Evolutionary conservation across 2,113 vertebrate genomes (phyloP).

Genomic region (Burhinus bistriatus): DNA sequence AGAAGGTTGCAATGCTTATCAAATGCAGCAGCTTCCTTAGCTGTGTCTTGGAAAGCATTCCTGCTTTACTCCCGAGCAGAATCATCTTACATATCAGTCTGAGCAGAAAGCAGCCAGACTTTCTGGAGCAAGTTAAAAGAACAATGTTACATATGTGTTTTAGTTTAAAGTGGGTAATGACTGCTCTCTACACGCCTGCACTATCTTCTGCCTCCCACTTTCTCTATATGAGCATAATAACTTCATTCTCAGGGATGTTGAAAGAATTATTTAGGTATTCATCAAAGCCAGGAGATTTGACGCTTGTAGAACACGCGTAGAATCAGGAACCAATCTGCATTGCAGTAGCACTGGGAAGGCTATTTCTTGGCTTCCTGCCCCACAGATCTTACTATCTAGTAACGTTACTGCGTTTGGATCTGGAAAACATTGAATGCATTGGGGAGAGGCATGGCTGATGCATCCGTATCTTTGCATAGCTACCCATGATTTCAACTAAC

Average conservation of each 20-base stretch:
- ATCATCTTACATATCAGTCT: not conserved
- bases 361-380: not conserved
- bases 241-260: not conserved
- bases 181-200: not conserved
- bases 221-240: rapidly evolving
- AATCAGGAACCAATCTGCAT: not conserved
- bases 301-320: not conserved
- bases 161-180: not conserved
- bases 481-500: not conserved
- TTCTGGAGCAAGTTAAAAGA: not conserved
- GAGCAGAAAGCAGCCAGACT: not conserved
- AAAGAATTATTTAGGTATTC: not conserved
- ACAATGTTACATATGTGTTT: rapidly evolving
- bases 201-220: not conserved
- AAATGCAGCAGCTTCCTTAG: not conserved
- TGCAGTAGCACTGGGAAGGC: not conserved
- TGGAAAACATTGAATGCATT: rapidly evolving
- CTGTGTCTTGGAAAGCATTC: not conserved
- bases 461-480: not conserved
- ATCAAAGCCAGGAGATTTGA: not conserved
- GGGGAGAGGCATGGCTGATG: not conserved
- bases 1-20: not conserved
- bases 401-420: rapidly evolving
- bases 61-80: not conserved
- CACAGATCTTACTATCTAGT: not conserved